Evolutionary conservation across 2,113 vertebrate species (phyloP).

Genomic region (Nothocercus nigrocapillus): DNA sequence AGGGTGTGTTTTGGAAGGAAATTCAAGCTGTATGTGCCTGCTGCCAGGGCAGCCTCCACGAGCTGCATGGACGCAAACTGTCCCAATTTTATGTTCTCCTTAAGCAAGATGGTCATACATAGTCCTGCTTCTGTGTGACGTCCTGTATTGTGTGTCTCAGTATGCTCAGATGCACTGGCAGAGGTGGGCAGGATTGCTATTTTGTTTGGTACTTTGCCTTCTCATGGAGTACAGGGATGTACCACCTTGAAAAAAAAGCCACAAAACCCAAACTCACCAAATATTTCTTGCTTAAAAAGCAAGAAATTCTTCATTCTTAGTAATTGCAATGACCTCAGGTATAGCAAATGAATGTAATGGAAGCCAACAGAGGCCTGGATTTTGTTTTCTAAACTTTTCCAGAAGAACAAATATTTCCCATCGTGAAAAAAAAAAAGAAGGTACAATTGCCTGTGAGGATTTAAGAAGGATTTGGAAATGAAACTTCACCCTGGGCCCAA

Average conservation of each 20-base stretch:
- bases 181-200: neutral
- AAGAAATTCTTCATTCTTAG: neutral
- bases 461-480: slow-evolving; percentile 48
- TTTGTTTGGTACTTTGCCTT: neutral
- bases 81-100: neutral
- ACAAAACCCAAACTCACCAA: neutral
- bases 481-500: slow-evolving; percentile 19
- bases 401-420: neutral
- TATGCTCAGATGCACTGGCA: neutral
- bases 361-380: neutral
- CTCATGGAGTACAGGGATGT: neutral
- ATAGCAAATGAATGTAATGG: neutral
- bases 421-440: neutral
- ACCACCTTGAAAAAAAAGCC: neutral
- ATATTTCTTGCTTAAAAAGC: neutral
- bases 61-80: neutral
- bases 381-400: neutral
- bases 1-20: slow-evolving; percentile 31
- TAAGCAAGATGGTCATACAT: neutral
- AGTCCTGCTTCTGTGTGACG: neutral
- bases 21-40: neutral
- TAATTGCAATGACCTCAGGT: neutral
- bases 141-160: neutral
- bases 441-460: neutral
- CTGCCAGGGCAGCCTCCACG: neutral